These are phyloP conservation scores for Spilosoma lubricipeda DNA, from an alignment of 2,888 invertebrate species.

Conservation along the genomic window DNA sequence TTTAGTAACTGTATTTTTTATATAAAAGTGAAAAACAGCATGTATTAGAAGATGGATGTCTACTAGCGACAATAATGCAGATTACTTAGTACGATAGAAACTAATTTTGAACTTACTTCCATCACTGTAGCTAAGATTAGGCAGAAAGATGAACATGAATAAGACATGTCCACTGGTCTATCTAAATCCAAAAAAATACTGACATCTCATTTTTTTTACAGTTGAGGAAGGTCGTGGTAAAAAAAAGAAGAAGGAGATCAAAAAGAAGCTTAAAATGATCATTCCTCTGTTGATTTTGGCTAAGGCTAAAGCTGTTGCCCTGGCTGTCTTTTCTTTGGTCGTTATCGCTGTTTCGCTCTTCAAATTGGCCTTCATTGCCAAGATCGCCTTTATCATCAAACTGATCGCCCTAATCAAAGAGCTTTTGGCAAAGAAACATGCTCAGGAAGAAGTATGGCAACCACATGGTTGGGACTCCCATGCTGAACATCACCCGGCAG, in stretches of 20 bases:
- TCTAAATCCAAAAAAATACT: not conserved
- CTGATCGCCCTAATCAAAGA: slow-evolving; percentile 73
- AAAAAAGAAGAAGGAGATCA: slow-evolving; percentile 89
- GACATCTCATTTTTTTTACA: slow-evolving; percentile 58
- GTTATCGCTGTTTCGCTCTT: slow-evolving; percentile 89
- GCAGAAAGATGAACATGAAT: not conserved
- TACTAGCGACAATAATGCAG: not conserved
- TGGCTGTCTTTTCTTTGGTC: slow-evolving; percentile 88
- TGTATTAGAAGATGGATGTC: not conserved
- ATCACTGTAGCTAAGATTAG: not conserved
- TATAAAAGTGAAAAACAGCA: not conserved
- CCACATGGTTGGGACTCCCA: slow-evolving; percentile 64
- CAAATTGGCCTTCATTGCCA: slow-evolving; percentile 91
- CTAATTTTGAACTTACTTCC: not conserved
- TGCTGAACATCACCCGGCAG: slow-evolving; percentile 60
- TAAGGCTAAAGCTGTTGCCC: slow-evolving; percentile 88
- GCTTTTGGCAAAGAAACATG: slow-evolving; percentile 75
- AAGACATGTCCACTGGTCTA: not conserved
- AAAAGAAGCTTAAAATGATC: slow-evolving; percentile 78
- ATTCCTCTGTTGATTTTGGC: slow-evolving; percentile 87
- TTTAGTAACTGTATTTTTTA: not conserved
- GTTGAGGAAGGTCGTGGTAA: slow-evolving; percentile 87
- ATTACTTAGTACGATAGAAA: not conserved
- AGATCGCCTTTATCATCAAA: slow-evolving; percentile 89
- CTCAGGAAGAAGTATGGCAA: slow-evolving; percentile 66